phyloP scores from a whole-genome alignment of 2,888 invertebrate species.

The Glomeris marginata region DNA sequence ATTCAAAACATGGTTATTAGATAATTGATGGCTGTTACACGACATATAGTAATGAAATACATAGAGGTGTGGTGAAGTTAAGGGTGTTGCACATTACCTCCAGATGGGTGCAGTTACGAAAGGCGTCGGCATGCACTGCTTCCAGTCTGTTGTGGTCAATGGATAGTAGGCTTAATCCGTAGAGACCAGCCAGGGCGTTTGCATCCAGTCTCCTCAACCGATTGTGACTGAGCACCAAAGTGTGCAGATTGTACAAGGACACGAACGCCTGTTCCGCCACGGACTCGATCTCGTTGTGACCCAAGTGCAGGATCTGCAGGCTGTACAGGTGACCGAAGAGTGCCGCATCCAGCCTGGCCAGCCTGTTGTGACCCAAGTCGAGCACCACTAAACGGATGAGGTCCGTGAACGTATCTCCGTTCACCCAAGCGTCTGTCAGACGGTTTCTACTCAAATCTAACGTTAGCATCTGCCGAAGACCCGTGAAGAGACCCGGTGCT shows the following conservation, averaged over 20 bases:
- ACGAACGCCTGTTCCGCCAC: slow-evolving; percentile 77
- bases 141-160: slow-evolving; percentile 72
- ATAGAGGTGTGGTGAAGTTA: background rate
- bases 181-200: slow-evolving; percentile 71
- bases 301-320: slow-evolving; percentile 67
- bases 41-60: too few relatives aligned
- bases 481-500: slow-evolving; percentile 70
- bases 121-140: slow-evolving; percentile 71
- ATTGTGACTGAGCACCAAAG: slow-evolving; percentile 70
- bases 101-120: slow-evolving; percentile 75
- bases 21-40: too few relatives aligned
- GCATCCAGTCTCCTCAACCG: slow-evolving; percentile 69
- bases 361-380: slow-evolving; percentile 67
- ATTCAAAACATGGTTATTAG: too few relatives aligned
- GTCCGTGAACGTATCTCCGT: slow-evolving; percentile 69
- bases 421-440: slow-evolving; percentile 72
- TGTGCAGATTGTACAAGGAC: slow-evolving; percentile 82
- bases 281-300: slow-evolving; percentile 65
- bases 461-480: slow-evolving; percentile 61
- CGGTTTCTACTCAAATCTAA: slow-evolving; percentile 74
- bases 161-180: slow-evolving; percentile 67
- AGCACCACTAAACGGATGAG: slow-evolving; percentile 73
- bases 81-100: too few relatives aligned
- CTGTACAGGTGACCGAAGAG: slow-evolving; percentile 75
- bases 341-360: slow-evolving; percentile 62